A percentile compares a stretch with the other conserved stretches of the same genome.
Conservation (phyloP, 2,888 invertebrate genomes). For the Himalopsyche anomala region DNA sequence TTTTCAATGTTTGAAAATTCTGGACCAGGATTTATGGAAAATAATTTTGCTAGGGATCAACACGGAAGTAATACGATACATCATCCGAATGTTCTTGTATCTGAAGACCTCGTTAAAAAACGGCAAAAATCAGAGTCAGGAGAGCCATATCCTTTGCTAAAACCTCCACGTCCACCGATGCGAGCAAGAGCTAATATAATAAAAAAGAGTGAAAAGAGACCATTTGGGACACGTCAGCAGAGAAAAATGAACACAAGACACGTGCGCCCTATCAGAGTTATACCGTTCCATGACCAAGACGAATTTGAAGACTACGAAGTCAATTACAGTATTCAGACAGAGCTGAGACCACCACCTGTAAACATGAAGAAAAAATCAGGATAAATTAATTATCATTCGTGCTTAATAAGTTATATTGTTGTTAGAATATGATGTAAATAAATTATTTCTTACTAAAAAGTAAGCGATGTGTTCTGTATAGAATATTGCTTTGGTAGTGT, state of each 20-base stretch:
- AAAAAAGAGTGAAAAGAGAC: constrained; percentile 69
- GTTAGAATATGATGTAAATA: constrained; percentile 35
- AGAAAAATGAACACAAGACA: constrained; percentile 47
- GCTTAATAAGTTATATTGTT: neutral
- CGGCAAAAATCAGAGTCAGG: constrained; percentile 68
- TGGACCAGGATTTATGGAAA: constrained; percentile 51
- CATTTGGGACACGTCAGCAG: constrained; percentile 58
- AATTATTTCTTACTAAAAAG: constrained; percentile 20
- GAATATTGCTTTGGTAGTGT: neutral
- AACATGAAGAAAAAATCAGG: constrained; percentile 49
- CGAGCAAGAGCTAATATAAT: constrained; percentile 54
- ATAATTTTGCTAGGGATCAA: constrained; percentile 17
- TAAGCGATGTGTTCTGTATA: neutral
- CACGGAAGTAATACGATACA: constrained; percentile 38
- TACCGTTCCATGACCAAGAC: constrained; percentile 48
- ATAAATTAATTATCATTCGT: neutral
- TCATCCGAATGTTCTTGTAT: constrained; percentile 50
- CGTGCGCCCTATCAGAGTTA: constrained; percentile 40
- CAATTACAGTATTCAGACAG: constrained; percentile 57
- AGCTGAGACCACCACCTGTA: constrained; percentile 61
- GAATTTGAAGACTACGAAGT: constrained; percentile 56
- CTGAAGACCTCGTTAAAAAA: constrained; percentile 55
- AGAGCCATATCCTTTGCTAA: constrained; percentile 74
- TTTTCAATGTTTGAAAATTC: constrained; percentile 47
- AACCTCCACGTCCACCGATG: constrained; percentile 72